Evolutionary conservation across 2,113 vertebrate genomes (phyloP).

Genomic region (Datnioides undecimradiatus): DNA sequence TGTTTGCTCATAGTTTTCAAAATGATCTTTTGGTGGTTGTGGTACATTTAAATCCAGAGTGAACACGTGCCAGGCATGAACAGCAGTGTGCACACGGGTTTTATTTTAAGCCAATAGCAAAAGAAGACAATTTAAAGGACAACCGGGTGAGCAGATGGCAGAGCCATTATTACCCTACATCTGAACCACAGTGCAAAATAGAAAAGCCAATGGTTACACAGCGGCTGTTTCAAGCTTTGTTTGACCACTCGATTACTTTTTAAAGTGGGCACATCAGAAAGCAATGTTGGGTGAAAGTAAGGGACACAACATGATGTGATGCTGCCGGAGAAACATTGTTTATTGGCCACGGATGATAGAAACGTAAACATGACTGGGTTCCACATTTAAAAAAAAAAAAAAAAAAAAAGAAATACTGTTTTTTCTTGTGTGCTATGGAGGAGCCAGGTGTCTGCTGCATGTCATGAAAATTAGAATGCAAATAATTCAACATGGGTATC

Average conservation of each 20-base stretch:
- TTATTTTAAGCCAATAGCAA: constrained; percentile 46
- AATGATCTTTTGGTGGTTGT: background rate
- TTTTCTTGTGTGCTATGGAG: background rate
- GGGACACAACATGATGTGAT: constrained; percentile 46
- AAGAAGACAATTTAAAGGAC: constrained; percentile 59
- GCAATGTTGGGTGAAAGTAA: constrained; percentile 67
- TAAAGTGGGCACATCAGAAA: constrained; percentile 74
- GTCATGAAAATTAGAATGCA: constrained; percentile 26
- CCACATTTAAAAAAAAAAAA: background rate
- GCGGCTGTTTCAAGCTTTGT: constrained; percentile 63
- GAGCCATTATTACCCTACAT: constrained; percentile 60
- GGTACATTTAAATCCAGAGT: background rate
- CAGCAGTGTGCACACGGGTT: constrained; percentile 12
- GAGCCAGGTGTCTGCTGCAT: background rate
- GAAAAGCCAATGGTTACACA: constrained; percentile 59
- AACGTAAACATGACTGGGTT: constrained; percentile 20
- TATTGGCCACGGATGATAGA: constrained; percentile 46
- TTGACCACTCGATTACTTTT: constrained; percentile 76
- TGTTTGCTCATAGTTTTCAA: constrained; percentile 19
- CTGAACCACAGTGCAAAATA: constrained; percentile 61
- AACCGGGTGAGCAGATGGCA: constrained; percentile 67
- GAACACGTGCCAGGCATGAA: constrained; percentile 16
- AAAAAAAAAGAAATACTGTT: background rate
- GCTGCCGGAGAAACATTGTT: constrained; percentile 35
- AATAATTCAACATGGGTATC: background rate